Evolutionary conservation across 2,113 vertebrate genomes (phyloP).

Genomic region (Otocyon megalotis): DNA sequence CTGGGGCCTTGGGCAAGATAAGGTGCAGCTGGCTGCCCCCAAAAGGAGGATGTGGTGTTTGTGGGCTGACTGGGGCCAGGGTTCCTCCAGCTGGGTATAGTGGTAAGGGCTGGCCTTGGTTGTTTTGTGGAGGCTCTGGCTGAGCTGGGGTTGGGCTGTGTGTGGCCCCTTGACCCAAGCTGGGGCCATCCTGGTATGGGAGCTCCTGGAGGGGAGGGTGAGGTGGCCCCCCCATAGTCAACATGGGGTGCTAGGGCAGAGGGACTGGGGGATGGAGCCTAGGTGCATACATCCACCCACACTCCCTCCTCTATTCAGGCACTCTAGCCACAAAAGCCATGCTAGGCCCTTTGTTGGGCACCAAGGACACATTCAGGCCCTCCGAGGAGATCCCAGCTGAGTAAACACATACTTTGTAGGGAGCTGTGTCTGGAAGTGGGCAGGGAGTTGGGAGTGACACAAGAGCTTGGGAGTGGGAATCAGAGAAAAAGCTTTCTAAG

Average conservation of each 20-base stretch:
- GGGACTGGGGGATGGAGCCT: background rate
- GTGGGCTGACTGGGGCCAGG: background rate
- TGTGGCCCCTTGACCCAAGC: background rate
- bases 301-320: background rate
- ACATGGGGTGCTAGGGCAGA: background rate
- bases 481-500: background rate
- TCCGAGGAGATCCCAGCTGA: background rate
- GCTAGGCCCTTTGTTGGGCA: background rate
- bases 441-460: background rate
- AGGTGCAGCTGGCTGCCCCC: background rate
- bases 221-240: background rate
- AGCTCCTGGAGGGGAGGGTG: background rate
- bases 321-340: background rate
- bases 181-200: background rate
- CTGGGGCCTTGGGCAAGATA: background rate
- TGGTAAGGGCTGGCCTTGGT: background rate
- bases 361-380: background rate
- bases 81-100: background rate
- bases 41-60: background rate
- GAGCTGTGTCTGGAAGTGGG: background rate
- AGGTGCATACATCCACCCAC: rapidly evolving
- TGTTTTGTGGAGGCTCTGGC: background rate
- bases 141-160: background rate
- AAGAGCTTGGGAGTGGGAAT: background rate
- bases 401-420: background rate